These are phyloP conservation scores for Ips typographus DNA, from an alignment of 1,140 invertebrate genomes.

Conservation along the genomic window DNA sequence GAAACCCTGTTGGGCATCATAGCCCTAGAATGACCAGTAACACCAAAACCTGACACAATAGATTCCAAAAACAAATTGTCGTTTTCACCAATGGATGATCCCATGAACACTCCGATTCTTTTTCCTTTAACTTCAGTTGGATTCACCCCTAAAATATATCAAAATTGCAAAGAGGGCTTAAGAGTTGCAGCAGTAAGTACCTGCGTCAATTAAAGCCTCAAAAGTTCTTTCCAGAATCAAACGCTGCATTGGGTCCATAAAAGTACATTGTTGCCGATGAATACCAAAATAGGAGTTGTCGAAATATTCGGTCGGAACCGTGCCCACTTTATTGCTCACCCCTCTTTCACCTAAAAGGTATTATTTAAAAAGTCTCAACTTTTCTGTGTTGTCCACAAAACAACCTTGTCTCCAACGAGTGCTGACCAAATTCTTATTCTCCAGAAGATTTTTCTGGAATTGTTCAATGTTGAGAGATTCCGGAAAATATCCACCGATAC, in stretches of 20 bases:
- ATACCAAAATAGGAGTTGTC: conserved; percentile 55
- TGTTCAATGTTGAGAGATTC: conserved; percentile 47
- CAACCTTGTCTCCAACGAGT: conserved; percentile 46
- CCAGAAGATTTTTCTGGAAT: conserved; percentile 47
- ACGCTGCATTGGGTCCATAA: conserved; percentile 54
- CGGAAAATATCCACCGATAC: conserved; percentile 51
- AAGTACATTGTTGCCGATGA: conserved; percentile 50
- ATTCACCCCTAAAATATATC: conserved; percentile 59
- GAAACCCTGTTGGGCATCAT: conserved; percentile 71
- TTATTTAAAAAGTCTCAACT: background rate
- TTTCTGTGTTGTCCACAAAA: background rate
- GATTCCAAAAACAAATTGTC: conserved; percentile 51
- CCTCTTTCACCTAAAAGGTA: conserved; percentile 41
- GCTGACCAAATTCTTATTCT: conserved; percentile 45
- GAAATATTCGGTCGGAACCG: conserved; percentile 45
- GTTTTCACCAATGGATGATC: conserved; percentile 65
- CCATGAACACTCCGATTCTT: conserved; percentile 70
- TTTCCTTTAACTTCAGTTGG: conserved; percentile 61
- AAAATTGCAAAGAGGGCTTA: conserved; percentile 35
- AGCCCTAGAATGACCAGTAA: conserved; percentile 65
- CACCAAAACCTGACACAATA: conserved; percentile 58
- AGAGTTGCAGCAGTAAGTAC: conserved; percentile 37
- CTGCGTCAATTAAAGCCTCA: conserved; percentile 55
- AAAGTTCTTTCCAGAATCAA: conserved; percentile 53
- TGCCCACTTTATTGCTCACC: conserved; percentile 45